Conservation (phyloP, 2,797 vertebrate genomes). For the Hephaestus fuliginosus region DNA sequence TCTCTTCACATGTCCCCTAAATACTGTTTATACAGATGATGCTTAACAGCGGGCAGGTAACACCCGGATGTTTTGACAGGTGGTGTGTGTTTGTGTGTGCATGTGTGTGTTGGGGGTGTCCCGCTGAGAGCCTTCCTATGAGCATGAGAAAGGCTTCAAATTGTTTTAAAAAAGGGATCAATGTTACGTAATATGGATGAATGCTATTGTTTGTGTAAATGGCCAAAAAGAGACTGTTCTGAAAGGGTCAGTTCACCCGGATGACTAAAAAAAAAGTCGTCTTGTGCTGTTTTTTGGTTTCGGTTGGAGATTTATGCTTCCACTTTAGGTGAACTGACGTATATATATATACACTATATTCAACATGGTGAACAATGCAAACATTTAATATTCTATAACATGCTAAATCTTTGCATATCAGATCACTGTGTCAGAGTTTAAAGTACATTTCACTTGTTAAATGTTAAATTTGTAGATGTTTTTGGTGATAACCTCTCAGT, state of each 20-base stretch:
- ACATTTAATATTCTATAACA: neutral
- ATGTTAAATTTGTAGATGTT: neutral
- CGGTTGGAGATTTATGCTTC: neutral
- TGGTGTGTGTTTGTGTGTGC: constrained; percentile 54
- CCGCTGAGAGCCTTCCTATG: constrained; percentile 37
- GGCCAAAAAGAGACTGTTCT: neutral
- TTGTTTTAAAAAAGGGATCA: neutral
- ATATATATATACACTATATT: neutral
- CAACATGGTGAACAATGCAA: neutral
- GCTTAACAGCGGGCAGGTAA: constrained; percentile 75
- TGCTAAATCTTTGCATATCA: neutral
- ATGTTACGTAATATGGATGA: constrained; percentile 28
- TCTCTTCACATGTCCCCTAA: constrained; percentile 29
- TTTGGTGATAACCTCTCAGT: too few relatives aligned
- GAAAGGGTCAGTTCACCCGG: neutral
- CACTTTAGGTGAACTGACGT: neutral
- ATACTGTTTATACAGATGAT: constrained; percentile 77
- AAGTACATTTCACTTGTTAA: neutral
- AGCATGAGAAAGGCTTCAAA: constrained; percentile 28
- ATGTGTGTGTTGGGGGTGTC: constrained; percentile 27
- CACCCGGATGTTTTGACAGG: constrained; percentile 78
- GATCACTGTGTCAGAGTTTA: too few relatives aligned
- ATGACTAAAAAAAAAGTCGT: neutral
- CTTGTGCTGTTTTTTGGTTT: neutral
- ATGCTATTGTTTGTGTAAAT: neutral